Conservation (phyloP, 2,888 invertebrate species). For the Mesorhabditis sp. region DNA sequence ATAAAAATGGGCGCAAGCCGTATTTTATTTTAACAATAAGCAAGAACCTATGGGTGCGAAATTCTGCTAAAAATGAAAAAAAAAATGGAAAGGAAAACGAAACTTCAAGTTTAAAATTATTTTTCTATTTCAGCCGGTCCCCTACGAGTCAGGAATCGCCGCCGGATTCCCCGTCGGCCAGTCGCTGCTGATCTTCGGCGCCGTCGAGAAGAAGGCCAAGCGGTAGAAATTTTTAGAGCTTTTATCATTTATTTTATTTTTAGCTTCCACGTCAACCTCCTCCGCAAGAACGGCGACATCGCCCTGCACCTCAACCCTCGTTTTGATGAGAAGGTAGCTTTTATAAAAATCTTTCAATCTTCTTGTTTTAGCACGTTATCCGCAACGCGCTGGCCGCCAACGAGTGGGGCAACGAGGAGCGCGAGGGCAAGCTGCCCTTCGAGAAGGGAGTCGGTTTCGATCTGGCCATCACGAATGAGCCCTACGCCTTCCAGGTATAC, state of each 20-base stretch:
- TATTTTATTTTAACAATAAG: no score
- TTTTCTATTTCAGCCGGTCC: slow-evolving; percentile 42
- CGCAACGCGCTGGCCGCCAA: slow-evolving; percentile 36
- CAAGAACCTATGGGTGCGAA: no score
- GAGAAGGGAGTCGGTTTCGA: slow-evolving; percentile 58
- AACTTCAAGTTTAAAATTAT: background rate
- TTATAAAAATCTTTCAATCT: slow-evolving; percentile 8
- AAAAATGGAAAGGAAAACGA: no score
- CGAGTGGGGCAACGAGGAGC: slow-evolving; percentile 57
- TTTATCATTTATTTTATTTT: slow-evolving; percentile 1
- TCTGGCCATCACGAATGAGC: slow-evolving; percentile 53
- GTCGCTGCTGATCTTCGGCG: slow-evolving; percentile 54
- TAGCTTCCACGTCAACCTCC: slow-evolving; percentile 51
- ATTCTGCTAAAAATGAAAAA: no score
- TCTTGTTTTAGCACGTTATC: slow-evolving; percentile 24
- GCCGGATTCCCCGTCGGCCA: slow-evolving; percentile 53
- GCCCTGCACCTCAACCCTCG: slow-evolving; percentile 55
- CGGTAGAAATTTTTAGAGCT: slow-evolving; percentile 10
- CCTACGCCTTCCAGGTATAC: slow-evolving; percentile 52
- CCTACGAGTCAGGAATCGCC: slow-evolving; percentile 54
- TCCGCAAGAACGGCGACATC: slow-evolving; percentile 56
- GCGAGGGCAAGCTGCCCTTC: slow-evolving; percentile 55
- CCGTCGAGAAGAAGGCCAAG: slow-evolving; percentile 57
- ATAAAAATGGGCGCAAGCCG: no score
- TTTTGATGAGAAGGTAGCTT: slow-evolving; percentile 44